Conservation (phyloP, 1,140 invertebrate genomes). For the Pinna nobilis region DNA sequence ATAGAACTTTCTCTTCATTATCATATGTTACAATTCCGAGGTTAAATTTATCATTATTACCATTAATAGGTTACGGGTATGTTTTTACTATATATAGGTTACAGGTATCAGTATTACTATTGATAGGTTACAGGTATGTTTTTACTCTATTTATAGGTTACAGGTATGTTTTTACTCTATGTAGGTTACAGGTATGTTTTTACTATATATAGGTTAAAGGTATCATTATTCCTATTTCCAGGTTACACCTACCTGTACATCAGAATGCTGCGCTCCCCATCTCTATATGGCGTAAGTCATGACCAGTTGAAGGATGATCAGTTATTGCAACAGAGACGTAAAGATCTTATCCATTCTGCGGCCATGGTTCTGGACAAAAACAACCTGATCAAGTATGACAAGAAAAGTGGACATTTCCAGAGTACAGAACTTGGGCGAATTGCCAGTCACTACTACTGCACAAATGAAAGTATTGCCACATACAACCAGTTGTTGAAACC, state of each 20-base stretch:
- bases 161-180: too few relatives aligned
- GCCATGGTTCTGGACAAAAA: constrained; percentile 93
- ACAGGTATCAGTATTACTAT: too few relatives aligned
- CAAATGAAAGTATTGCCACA: constrained; percentile 95
- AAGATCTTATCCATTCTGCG: constrained; percentile 97
- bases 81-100: too few relatives aligned
- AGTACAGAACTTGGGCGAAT: constrained; percentile 96
- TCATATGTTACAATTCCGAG: too few relatives aligned
- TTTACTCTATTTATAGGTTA: too few relatives aligned
- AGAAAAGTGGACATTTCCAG: constrained; percentile 95
- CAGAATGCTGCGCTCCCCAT: constrained; percentile 80
- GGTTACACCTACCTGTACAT: constrained; percentile 97
- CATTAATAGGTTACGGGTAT: too few relatives aligned
- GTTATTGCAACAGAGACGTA: constrained; percentile 89
- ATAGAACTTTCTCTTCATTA: too few relatives aligned
- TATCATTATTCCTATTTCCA: constrained; percentile 42
- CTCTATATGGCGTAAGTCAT: constrained; percentile 90
- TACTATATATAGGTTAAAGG: not conserved
- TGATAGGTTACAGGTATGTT: too few relatives aligned
- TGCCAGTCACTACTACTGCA: constrained; percentile 96
- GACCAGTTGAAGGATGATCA: constrained; percentile 85
- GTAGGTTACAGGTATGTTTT: too few relatives aligned
- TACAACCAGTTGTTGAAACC: constrained; percentile 98
- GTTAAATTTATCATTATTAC: too few relatives aligned
- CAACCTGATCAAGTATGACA: constrained; percentile 96